phyloP scores from a whole-genome alignment of 30 jellyfish, hydroid and myxozoan genomes.

The Pelagia noctiluca region DNA sequence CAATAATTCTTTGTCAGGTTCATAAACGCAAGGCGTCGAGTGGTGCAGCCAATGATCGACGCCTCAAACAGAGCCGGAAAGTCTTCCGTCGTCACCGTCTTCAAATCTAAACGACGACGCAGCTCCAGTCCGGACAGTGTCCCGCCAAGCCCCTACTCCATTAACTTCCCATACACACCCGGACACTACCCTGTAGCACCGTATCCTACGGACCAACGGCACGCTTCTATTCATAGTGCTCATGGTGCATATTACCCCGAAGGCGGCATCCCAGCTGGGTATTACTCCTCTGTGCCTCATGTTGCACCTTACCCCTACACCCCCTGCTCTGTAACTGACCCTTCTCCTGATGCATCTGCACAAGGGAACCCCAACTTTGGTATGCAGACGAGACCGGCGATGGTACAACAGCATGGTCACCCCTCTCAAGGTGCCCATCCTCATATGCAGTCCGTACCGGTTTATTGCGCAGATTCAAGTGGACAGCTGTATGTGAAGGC shows the following conservation, averaged over 20 bases:
- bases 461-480: slow-evolving; percentile 70
- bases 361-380: slow-evolving; percentile 52
- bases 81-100: slow-evolving; percentile 98
- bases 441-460: slow-evolving; percentile 78
- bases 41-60: slow-evolving; percentile 99
- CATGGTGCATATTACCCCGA: slow-evolving; percentile 94
- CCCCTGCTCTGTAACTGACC: slow-evolving; percentile 59
- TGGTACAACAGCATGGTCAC: slow-evolving; percentile 66
- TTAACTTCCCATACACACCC: slow-evolving; percentile 90
- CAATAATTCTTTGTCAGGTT: slow-evolving; percentile 94
- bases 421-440: slow-evolving; percentile 71
- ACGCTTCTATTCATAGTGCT: slow-evolving; percentile 87
- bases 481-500: slow-evolving; percentile 73
- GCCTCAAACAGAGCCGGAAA: slow-evolving; percentile 99
- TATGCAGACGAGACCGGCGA: slow-evolving; percentile 66
- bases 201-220: slow-evolving; percentile 89
- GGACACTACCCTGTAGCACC: slow-evolving; percentile 91
- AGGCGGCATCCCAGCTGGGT: slow-evolving; percentile 82
- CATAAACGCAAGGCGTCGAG: slow-evolving; percentile 97
- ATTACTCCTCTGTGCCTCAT: slow-evolving; percentile 84
- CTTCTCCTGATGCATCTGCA: slow-evolving; percentile 56
- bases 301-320: slow-evolving; percentile 67
- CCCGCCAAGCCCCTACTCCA: slow-evolving; percentile 92
- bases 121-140: slow-evolving; percentile 96
- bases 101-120: slow-evolving; percentile 91